These are phyloP conservation scores for Drosophila paulistorum DNA, from an alignment of 1,140 invertebrate species.

Conservation along the genomic window DNA sequence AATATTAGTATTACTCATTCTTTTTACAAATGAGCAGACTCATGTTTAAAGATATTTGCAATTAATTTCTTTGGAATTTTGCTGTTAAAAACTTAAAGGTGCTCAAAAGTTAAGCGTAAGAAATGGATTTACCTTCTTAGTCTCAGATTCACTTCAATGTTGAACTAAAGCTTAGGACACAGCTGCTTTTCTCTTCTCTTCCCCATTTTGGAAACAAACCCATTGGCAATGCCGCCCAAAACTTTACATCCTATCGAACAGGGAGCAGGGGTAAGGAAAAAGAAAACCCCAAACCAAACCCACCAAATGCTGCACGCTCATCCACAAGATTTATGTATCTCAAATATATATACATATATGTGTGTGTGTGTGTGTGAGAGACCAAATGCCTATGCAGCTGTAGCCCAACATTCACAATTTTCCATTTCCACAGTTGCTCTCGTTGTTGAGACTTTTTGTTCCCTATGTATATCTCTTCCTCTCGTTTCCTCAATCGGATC, in stretches of 20 bases:
- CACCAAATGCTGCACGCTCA: constrained; percentile 67
- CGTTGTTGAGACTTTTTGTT: constrained; percentile 40
- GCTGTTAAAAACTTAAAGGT: no score
- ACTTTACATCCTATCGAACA: constrained; percentile 40
- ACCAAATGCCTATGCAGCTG: constrained; percentile 70
- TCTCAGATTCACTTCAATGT: constrained; percentile 18
- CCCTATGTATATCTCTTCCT: constrained; percentile 26
- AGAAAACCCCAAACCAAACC: constrained; percentile 31
- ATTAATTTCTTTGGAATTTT: not conserved
- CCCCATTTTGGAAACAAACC: not conserved
- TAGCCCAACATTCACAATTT: constrained; percentile 29
- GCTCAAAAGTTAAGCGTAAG: not conserved
- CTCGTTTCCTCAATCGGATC: constrained; percentile 31
- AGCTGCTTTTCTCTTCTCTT: constrained; percentile 25
- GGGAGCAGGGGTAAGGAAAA: constrained; percentile 35
- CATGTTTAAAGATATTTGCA: not conserved
- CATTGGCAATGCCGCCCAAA: constrained; percentile 16
- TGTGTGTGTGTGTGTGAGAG: constrained; percentile 47
- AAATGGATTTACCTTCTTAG: not conserved
- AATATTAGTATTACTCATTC: no score
- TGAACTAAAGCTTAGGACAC: constrained; percentile 14
- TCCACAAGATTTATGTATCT: constrained; percentile 80
- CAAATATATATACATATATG: constrained; percentile 62
- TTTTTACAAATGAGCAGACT: no score
- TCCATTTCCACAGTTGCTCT: constrained; percentile 35